These are phyloP conservation scores for Ephestia elutella DNA, from an alignment of 1,140 invertebrate species.

Conservation along the genomic window DNA sequence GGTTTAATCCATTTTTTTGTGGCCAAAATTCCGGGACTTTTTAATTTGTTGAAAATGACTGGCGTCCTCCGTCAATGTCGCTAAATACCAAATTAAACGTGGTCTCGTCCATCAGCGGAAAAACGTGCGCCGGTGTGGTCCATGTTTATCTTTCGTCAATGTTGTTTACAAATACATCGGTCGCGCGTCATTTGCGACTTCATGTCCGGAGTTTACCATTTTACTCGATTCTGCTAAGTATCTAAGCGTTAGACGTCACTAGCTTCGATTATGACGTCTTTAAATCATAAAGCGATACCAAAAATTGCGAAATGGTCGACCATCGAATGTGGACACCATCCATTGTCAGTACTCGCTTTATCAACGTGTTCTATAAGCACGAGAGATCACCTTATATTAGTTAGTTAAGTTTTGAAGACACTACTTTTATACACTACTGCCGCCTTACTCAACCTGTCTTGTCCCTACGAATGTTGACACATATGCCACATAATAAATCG, in stretches of 20 bases:
- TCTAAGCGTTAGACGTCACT: slow-evolving; percentile 57
- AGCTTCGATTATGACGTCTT: slow-evolving; percentile 51
- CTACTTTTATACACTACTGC: no score
- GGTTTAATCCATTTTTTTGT: no score
- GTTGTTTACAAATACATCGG: slow-evolving; percentile 52
- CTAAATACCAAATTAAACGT: not conserved
- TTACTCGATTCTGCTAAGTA: slow-evolving; percentile 8
- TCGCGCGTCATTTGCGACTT: slow-evolving; percentile 31
- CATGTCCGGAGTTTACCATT: not conserved
- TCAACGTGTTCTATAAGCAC: not conserved
- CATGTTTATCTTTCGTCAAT: slow-evolving; percentile 39
- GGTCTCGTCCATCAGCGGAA: slow-evolving; percentile 28
- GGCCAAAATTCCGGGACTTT: not conserved
- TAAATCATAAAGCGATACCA: slow-evolving; percentile 44
- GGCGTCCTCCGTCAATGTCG: not conserved
- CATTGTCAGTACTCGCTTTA: no score
- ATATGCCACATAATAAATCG: not conserved
- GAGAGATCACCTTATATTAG: no score
- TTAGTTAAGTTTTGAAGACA: no score
- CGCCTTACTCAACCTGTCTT: no score
- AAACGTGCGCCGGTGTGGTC: slow-evolving; percentile 39
- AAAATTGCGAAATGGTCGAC: not conserved
- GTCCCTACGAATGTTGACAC: no score
- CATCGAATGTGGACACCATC: no score
- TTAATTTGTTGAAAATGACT: not conserved